Evolutionary conservation across 2,888 invertebrate species (phyloP).

Genomic region (Zygothrica quintamaculata): DNA sequence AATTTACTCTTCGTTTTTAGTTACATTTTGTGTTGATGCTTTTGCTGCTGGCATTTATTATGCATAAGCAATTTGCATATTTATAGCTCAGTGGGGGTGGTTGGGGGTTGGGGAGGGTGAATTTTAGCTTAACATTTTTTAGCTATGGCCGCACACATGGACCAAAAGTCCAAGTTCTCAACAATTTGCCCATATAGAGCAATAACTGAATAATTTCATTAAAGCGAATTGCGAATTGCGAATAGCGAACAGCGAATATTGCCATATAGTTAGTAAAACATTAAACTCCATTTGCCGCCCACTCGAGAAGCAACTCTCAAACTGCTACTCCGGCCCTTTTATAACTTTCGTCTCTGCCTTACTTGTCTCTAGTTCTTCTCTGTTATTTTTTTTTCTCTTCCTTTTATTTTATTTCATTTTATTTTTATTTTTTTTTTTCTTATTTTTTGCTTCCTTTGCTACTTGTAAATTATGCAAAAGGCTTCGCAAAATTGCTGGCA

Average conservation of each 20-base stretch:
- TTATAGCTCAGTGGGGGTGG: slow-evolving; percentile 36
- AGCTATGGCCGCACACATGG: slow-evolving; percentile 14
- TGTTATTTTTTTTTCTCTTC: slow-evolving; percentile 17
- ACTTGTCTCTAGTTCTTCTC: slow-evolving; percentile 35
- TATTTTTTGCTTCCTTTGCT: slow-evolving; percentile 48
- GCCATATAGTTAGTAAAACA: slow-evolving; percentile 48
- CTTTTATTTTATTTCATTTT: slow-evolving; percentile 24
- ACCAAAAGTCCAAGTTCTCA: slow-evolving; percentile 5
- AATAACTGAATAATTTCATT: slow-evolving; percentile 74
- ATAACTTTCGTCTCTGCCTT: slow-evolving; percentile 1
- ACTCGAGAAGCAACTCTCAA: slow-evolving; percentile 12
- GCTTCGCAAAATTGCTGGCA: slow-evolving; percentile 68
- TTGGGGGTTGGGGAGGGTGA: not conserved
- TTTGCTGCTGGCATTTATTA: slow-evolving; percentile 49
- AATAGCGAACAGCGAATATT: slow-evolving; percentile 67
- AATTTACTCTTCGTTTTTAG: slow-evolving; percentile 7
- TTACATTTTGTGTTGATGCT: slow-evolving; percentile 35
- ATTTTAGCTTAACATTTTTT: slow-evolving; percentile 12
- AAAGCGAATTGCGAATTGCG: slow-evolving; percentile 57
- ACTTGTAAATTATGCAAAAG: slow-evolving; percentile 81
- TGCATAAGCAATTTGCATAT: slow-evolving; percentile 69
- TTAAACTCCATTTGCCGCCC: slow-evolving; percentile 52
- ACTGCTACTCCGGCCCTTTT: slow-evolving; percentile 8
- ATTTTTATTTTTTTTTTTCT: slow-evolving; percentile 11
- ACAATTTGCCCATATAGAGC: slow-evolving; percentile 39